Conservation (phyloP, 2,113 vertebrate species). For the Procavia capensis region DNA sequence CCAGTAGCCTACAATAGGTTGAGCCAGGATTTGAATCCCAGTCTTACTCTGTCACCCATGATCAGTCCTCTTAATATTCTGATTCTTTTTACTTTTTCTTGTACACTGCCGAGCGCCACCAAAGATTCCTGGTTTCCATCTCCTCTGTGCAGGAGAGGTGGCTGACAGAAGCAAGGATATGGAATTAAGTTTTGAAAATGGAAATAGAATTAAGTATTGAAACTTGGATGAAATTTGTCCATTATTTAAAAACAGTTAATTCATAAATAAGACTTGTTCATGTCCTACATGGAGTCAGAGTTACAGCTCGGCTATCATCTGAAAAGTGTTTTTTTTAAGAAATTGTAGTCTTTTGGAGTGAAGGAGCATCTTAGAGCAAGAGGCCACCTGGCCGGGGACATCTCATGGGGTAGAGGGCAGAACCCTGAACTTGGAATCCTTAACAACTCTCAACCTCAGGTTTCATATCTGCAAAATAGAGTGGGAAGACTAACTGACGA, state of each 20-base stretch:
- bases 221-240: not conserved
- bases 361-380: not conserved
- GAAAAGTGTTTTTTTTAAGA: not conserved
- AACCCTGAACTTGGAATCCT: not conserved
- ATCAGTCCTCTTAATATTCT: not conserved
- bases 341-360: not conserved
- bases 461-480: not conserved
- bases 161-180: no score
- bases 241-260: not conserved
- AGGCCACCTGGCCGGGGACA: not conserved
- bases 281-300: not conserved
- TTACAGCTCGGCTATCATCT: not conserved
- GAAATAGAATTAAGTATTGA: not conserved
- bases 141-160: no score
- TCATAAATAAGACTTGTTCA: not conserved
- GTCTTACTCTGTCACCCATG: not conserved
- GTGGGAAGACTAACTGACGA: not conserved
- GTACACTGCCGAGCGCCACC: no score
- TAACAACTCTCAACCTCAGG: not conserved
- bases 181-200: no score
- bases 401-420: not conserved
- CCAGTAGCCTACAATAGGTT: not conserved
- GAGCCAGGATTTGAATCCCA: not conserved
- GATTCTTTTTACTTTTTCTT: not conserved
- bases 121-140: no score